Percentiles rank a stretch among this genome's conserved stretches.
Evolutionary conservation across 2,888 invertebrate genomes (phyloP).

Genomic region (Aricia artaxerxes): DNA sequence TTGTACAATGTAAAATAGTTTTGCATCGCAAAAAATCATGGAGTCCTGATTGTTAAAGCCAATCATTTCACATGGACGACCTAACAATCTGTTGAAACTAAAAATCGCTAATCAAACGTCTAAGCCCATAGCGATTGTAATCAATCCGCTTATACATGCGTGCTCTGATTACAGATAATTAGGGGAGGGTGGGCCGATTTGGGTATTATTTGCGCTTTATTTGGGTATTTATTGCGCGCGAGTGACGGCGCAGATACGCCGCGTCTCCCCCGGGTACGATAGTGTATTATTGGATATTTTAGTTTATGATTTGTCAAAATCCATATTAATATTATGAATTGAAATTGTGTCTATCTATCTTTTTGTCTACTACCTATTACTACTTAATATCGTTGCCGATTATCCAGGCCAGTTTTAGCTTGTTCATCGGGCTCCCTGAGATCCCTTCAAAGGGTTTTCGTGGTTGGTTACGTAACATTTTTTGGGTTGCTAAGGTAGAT

Average conservation of each 20-base stretch:
- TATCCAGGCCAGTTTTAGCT: no score
- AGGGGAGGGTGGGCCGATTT: conserved; percentile 74
- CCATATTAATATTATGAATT: neutral
- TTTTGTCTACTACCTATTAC: neutral
- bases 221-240: conserved; percentile 82
- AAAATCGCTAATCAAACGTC: conserved; percentile 45
- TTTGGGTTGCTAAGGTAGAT: no score
- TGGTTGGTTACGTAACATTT: no score
- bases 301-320: neutral
- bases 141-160: conserved; percentile 58
- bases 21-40: conserved; percentile 31
- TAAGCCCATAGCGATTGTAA: conserved; percentile 52
- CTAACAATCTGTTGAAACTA: conserved; percentile 32
- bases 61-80: conserved; percentile 29
- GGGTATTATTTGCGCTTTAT: conserved; percentile 85
- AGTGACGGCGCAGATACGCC: conserved; percentile 77
- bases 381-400: no score
- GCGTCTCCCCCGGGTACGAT: conserved; percentile 52
- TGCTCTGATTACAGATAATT: conserved; percentile 66
- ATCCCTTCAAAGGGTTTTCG: no score
- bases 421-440: no score
- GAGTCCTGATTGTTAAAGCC: conserved; percentile 40
- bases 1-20: neutral
- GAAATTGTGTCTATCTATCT: neutral
- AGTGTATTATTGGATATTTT: neutral